Conservation (phyloP, 2,797 vertebrate genomes). For the Hoplostethus atlanticus region DNA sequence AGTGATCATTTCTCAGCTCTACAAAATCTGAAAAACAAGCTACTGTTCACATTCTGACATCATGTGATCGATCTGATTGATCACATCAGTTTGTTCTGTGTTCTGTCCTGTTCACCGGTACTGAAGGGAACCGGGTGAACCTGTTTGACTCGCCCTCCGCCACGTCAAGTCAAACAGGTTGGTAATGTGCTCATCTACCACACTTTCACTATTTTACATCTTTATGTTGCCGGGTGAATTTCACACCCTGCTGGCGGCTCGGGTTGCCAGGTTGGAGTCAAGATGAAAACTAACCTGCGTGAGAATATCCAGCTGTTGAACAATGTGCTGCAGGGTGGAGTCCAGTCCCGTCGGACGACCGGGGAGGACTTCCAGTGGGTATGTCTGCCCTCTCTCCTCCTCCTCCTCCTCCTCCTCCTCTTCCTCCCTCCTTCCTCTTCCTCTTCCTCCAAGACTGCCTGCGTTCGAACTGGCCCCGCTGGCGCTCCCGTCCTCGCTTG, state of each 20-base stretch:
- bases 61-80: no score
- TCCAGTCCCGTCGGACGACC: slow-evolving; percentile 77
- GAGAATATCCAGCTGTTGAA: slow-evolving; percentile 91
- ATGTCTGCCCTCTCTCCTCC: slow-evolving; percentile 44
- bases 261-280: not conserved
- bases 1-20: no score
- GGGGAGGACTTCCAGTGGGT: slow-evolving; percentile 64
- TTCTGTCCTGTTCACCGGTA: no score
- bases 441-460: slow-evolving; percentile 20
- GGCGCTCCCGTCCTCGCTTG: slow-evolving; percentile 27
- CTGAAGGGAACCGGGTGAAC: no score
- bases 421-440: slow-evolving; percentile 22
- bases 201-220: no score
- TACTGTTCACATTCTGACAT: no score
- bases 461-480: not conserved
- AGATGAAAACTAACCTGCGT: slow-evolving; percentile 85
- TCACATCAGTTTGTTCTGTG: no score
- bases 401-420: slow-evolving; percentile 75
- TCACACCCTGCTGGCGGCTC: not conserved
- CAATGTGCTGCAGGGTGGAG: slow-evolving; percentile 87
- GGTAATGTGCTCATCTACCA: no score
- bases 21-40: no score
- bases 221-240: no score
- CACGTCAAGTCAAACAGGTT: no score
- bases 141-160: no score